Evolutionary conservation across 2,888 invertebrate species (phyloP).

Genomic region (Rhingia campestris): DNA sequence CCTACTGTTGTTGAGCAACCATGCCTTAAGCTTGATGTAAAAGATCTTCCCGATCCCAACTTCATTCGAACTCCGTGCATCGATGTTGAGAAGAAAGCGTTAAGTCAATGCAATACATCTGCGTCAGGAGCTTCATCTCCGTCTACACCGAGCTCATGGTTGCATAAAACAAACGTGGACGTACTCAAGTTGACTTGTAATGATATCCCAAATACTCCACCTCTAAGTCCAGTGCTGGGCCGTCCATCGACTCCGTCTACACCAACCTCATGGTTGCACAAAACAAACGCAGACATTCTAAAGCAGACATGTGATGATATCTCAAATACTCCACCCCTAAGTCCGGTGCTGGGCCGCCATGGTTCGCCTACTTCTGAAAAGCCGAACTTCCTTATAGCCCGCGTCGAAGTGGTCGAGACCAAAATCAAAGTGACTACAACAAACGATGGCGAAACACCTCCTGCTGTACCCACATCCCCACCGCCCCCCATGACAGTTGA

Average conservation of each 20-base stretch:
- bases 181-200: slow-evolving; percentile 50
- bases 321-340: slow-evolving; percentile 49
- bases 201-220: slow-evolving; percentile 42
- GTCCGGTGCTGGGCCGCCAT: slow-evolving; percentile 40
- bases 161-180: slow-evolving; percentile 53
- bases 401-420: slow-evolving; percentile 80
- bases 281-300: slow-evolving; percentile 49
- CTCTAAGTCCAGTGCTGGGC: slow-evolving; percentile 49
- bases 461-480: slow-evolving; percentile 76
- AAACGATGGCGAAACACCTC: slow-evolving; percentile 76
- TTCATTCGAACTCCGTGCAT: slow-evolving; percentile 56
- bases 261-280: slow-evolving; percentile 33
- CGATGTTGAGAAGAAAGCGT: slow-evolving; percentile 15
- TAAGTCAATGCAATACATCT: slow-evolving; percentile 2
- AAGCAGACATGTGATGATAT: slow-evolving; percentile 55
- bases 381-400: slow-evolving; percentile 78
- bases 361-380: slow-evolving; percentile 66
- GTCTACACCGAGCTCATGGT: slow-evolving; percentile 3
- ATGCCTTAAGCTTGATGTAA: slow-evolving; percentile 56
- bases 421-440: slow-evolving; percentile 81
- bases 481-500: slow-evolving; percentile 45
- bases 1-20: slow-evolving; percentile 37
- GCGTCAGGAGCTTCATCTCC: slow-evolving; percentile 70
- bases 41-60: slow-evolving; percentile 62
- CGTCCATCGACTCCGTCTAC: slow-evolving; percentile 75